Base-by-base conservation (phyloP, 2,888 invertebrate genomes). In the Philereme vetulata region DNA sequence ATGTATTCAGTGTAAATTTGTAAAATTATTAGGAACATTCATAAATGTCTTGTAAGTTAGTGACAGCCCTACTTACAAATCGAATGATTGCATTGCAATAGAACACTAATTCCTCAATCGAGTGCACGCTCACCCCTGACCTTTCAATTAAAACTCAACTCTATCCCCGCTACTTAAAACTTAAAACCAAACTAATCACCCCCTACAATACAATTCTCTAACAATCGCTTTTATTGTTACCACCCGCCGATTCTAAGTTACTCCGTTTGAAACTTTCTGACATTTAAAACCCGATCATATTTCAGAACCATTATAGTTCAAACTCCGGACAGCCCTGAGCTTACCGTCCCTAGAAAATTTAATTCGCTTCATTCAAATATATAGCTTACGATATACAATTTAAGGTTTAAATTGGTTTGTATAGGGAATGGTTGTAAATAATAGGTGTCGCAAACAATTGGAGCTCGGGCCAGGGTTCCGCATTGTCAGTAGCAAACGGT, bases 191-290 rank as follows among this genome's bases (percentile, higher is more conserved):
- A 46, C 58, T 52, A 58, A 62, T 58, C 62, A 54, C 54, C 44
- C 32, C 11, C 21, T 21, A 55, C 58, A 58, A 62, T 55, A 59
- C 62, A 62, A 53, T 38, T 51, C 42, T 32, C 62, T 51, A 47
- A 88, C 88, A 89, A 88, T 89, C 81, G 88, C 78, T 83, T 86
- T 88, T 84, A 88, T 89, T 89, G 89, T 89, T 88, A 87, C 90
- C 90, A 84, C 90, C 90, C 90, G 90, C 82, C 82, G 89, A 74
- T 81, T 81, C 81, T 82, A 84, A 86, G 82, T 88, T 84, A 80
- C 62, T 62, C 63, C 66, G 62, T 65, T 59, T 50, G 46, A 50
- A 47, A 51, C 43, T 50, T 77, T 54, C 33, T 6, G 11, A 21
- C 49, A 54, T 59, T 54, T 65, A 50, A 72, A 68, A 71, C 61